phyloP scores from a whole-genome alignment of 1,140 invertebrate genomes.

The Dendrolimus punctatus region DNA sequence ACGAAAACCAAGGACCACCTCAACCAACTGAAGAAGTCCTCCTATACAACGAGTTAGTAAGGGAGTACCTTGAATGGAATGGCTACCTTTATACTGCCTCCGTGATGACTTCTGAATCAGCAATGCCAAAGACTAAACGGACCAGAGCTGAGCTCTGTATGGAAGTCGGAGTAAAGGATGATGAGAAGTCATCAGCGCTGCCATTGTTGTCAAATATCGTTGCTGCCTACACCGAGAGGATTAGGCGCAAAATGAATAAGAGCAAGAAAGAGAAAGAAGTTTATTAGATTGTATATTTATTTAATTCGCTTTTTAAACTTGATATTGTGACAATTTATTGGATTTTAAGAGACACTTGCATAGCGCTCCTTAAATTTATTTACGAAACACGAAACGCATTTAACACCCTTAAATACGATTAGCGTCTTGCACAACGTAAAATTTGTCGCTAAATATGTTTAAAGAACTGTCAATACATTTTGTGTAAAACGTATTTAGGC shows the following conservation, averaged over 20 bases:
- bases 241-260: conserved; percentile 53
- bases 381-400: too few species aligned
- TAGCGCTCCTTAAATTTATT: too few species aligned
- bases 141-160: conserved; percentile 37
- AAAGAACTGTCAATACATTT: too few species aligned
- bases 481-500: too few species aligned
- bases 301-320: too few species aligned
- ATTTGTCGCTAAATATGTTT: too few species aligned
- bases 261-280: conserved; percentile 37
- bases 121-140: conserved; percentile 30
- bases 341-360: too few species aligned
- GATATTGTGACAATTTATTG: too few species aligned
- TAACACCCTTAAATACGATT: too few species aligned
- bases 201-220: conserved; percentile 55
- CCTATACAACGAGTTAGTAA: conserved; percentile 68
- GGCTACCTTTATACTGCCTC: conserved; percentile 72
- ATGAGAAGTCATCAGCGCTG: conserved; percentile 50
- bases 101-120: conserved; percentile 61
- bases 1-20: conserved; percentile 20
- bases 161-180: conserved; percentile 56
- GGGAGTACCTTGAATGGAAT: conserved; percentile 72
- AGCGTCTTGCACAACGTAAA: too few species aligned
- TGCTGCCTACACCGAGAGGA: conserved; percentile 56
- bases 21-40: conserved; percentile 62
- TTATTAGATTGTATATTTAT: not conserved